Base-by-base conservation (phyloP, 2,888 invertebrate genomes). In the Hoplodrina blanda region DNA sequence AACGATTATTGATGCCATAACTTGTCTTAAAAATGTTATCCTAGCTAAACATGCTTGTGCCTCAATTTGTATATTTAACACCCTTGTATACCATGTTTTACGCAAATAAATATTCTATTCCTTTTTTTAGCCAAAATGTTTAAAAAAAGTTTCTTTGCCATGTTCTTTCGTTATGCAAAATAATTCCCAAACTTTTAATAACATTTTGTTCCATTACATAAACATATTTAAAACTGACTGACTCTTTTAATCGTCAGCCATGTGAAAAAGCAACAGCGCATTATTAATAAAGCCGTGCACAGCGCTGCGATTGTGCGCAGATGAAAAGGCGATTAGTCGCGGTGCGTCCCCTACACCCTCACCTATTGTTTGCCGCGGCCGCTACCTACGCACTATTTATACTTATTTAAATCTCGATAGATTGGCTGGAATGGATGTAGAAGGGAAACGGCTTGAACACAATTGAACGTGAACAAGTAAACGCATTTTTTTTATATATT, bases 201-300 rank as follows among this genome's bases (percentile, higher is more conserved):
- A 74, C 46, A 62, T 75, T 80, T 65, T 19, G 62, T 54, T 71
- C 19, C 25, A 19, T 25, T 56, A 72, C 69, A 64, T 56, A 72
- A 85, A 78, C 80, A 76, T 73, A 73, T 73, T 76, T 68, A 69
- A 78, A 80, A 74, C 67, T 80, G 67, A 79, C 73, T 80, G 85
- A 83, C 83, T 85, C 85, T 83, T 74, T 76, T 68, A 62, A 76
- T 66, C 70, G 78, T 20, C 81, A 86, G 82, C 69, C 88, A 88
- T 86, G 87, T 86, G 88, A 86, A 86, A 83, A 77, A 77, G 82
- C 84, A 85, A 82, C 82, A 86, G 81, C 84, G 83, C 87, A 89
- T 88, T 86, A 91, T 91, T 91, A 92, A 93, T 91, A 93, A 91
- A 92, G 92, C 93, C 92, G 91, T 89, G 89, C 83, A 88, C 92